Evolutionary conservation across 2,888 invertebrate species (phyloP), one percentile per base, ranked within the genome.

Genomic region (Callinectes sapidus): DNA sequence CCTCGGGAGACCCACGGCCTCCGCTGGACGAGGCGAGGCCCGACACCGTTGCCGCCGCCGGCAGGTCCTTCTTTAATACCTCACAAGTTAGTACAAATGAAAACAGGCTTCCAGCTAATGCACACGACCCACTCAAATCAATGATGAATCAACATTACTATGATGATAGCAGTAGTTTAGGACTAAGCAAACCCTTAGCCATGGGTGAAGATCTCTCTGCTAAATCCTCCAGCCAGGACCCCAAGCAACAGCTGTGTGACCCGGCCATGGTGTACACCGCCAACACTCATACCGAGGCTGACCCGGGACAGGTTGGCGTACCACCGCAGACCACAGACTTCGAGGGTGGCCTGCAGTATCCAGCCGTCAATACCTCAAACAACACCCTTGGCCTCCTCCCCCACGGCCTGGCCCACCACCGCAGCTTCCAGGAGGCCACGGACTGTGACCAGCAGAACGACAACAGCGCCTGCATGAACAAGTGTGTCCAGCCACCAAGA

Each of bases 181-280:
- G 35, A 23, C 28, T 39, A 16, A 89, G 14, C 35, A 92, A 91
- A 39, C 35, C 89, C 16, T 8, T 88, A 39, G 77, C 48, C 18
- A 87, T 81, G 89, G 89, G 91, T 48, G 91, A 91, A 71, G 91
- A 91, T 54, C 77, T 91, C 48, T 71, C 91, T 32, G 32, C 71
- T 23, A 66, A 39, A 71, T 42, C 86, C 61, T 48, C 87, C 39
- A 32, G 35, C 39, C 71, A 87, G 28, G 91, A 91, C 28, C 61
- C 3, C 61, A 91, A 23, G n/a, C 91, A 91, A 66, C 85, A 86
- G 55, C 86, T n/a, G 61, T 91, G 86, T 66, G 55, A 61, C 23
- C 42, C 85, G 61, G 28, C 54, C 23, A n/a, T 54, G 55, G 81
- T 81, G 32, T 81, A 35, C 28, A 14, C 3, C n/a, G 71, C 85